Evolutionary conservation across 2,888 invertebrate species (phyloP).

Genomic region (Agonum fuliginosum): DNA sequence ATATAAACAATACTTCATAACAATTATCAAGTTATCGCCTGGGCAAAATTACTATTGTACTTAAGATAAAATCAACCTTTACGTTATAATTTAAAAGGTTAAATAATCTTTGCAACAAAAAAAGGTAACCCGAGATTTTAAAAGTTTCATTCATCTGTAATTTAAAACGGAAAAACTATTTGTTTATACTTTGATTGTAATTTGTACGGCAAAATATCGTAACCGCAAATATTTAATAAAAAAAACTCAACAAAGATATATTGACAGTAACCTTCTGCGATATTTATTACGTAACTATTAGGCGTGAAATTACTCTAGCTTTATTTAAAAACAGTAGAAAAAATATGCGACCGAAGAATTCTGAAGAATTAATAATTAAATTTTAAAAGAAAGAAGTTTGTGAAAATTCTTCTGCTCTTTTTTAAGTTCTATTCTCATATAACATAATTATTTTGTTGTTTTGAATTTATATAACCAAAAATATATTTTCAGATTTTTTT

Average conservation of each 20-base stretch:
- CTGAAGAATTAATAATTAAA: no score
- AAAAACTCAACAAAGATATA: neutral
- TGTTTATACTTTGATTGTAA: neutral
- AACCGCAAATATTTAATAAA: neutral
- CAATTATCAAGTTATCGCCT: neutral
- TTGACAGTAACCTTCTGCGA: neutral
- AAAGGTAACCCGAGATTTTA: no score
- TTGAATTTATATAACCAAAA: no score
- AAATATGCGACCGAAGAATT: no score
- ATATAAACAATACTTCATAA: neutral
- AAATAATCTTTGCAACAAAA: neutral
- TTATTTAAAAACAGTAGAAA: no score
- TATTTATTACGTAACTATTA: no score
- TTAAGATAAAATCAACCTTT: neutral
- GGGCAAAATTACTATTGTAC: neutral
- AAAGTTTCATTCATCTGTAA: neutral
- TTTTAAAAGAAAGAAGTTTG: no score
- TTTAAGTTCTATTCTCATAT: no score
- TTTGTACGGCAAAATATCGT: neutral
- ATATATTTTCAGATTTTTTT: no score
- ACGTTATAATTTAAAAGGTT: neutral
- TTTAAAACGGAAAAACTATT: neutral
- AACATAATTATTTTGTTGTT: no score
- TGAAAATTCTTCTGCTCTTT: no score
- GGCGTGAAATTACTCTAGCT: no score